Conservation (phyloP, 2,888 invertebrate genomes). For the Lycophotia porphyrea region DNA sequence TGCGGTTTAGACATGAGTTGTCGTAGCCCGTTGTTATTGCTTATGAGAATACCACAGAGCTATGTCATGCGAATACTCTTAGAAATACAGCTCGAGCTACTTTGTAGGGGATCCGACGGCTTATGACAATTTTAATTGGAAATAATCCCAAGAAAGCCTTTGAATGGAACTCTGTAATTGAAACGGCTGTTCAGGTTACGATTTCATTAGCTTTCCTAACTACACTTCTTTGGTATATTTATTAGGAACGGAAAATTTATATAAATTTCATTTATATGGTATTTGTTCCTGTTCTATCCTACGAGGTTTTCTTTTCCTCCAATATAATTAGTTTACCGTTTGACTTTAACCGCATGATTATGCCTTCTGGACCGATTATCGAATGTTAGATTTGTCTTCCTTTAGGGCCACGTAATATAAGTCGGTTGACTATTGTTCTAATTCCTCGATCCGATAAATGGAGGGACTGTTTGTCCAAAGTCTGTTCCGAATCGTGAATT, state of each 20-base stretch:
- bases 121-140: slow-evolving; percentile 54
- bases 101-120: slow-evolving; percentile 29
- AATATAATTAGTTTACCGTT: not conserved
- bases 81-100: slow-evolving; percentile 29
- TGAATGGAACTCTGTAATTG: slow-evolving; percentile 39
- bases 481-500: slow-evolving; percentile 72
- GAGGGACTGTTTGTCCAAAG: slow-evolving; percentile 63
- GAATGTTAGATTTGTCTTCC: slow-evolving; percentile 23
- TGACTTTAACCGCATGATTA: not conserved
- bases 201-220: not conserved
- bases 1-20: slow-evolving; percentile 58
- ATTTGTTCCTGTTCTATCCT: not conserved
- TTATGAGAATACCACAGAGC: slow-evolving; percentile 49
- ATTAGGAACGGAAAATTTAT: not conserved
- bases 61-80: slow-evolving; percentile 43
- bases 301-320: not conserved
- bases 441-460: slow-evolving; percentile 61
- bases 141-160: slow-evolving; percentile 50
- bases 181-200: slow-evolving; percentile 24
- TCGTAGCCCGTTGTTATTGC: slow-evolving; percentile 60
- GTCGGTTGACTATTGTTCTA: slow-evolving; percentile 61
- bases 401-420: slow-evolving; percentile 12
- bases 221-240: not conserved
- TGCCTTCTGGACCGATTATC: slow-evolving; percentile 2
- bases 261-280: not conserved